Base-by-base conservation (phyloP, 2,113 vertebrate species). In the Reinhardtius hippoglossoides region DNA sequence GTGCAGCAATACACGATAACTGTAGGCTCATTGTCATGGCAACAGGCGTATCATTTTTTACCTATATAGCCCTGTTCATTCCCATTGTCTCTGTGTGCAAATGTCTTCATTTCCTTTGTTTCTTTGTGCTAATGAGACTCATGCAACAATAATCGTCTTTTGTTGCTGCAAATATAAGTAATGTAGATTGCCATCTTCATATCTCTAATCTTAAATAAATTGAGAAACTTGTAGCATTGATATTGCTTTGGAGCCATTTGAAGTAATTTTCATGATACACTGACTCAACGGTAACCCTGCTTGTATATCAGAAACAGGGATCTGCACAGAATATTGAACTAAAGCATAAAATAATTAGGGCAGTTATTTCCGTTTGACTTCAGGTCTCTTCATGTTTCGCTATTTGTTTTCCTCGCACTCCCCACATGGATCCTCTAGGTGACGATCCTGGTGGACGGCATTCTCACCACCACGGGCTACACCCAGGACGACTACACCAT, bases 401-500 rank as follows among this genome's bases (percentile, higher is more conserved):
- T 15, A 26, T 67, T 50, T 58, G 26, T 74, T 59, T 59, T 23
- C 26, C 61, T 67, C 26, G 24, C 4, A 10, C n/a, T 40, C 12
- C 0, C 23, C 3, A 31, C 31, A 18, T 20, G 60, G 21, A 56
- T 69, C 67, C 55, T 71, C 79, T 80, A 94, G 95, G 97, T 98
- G 81, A 97, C 96, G 8, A 97, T 98, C 85, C 94, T 97, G 0
- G 97, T 98, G 88, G 97, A 98, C 13, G 96, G 96, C 64, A 96
- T 98, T 70, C 94, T 98, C 84, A 97, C 96, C 84, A 97, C 96
- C 81, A 98, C 97, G 54, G 97, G 92, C 66, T 95, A 94, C 95
- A 98, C 96, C 78, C 97, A 74, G 94, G 97, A 95, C 88, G 97
- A 98, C 80, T 98, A 96, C 93, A 98, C 96, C 92, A 98, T 98